Conservation (phyloP, 2,888 invertebrate genomes). For the Cartodere bifasciata region DNA sequence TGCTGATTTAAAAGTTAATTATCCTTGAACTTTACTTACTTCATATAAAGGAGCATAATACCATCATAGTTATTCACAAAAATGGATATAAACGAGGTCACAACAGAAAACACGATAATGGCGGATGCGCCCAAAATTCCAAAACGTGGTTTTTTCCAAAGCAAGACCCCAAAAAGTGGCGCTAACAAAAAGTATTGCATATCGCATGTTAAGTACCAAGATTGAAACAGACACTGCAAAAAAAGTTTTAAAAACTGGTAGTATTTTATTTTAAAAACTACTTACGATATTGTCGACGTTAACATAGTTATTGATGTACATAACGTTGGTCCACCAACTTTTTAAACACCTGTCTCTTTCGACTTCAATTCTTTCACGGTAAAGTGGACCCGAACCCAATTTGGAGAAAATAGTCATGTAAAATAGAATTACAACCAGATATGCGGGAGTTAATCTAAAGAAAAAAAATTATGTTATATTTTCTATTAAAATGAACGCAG, state of each 20-base stretch:
- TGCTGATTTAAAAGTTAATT: too few relatives aligned
- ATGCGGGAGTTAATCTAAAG: conserved; percentile 57
- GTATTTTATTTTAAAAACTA: too few relatives aligned
- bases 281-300: conserved; percentile 46
- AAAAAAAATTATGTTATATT: conserved; percentile 4
- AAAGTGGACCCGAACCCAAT: conserved; percentile 58
- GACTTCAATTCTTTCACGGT: conserved; percentile 44
- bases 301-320: conserved; percentile 59
- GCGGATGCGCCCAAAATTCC: conserved; percentile 18
- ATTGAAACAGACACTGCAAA: conserved; percentile 41
- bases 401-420: conserved; percentile 58
- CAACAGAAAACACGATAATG: conserved; percentile 19
- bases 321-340: conserved; percentile 59
- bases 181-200: conserved; percentile 24
- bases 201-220: conserved; percentile 38
- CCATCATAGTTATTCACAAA: conserved; percentile 24
- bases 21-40: too few relatives aligned
- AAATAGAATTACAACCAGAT: conserved; percentile 56
- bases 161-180: conserved; percentile 21
- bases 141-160: conserved; percentile 22
- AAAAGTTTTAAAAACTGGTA: too few relatives aligned
- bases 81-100: conserved; percentile 22
- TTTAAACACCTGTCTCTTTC: conserved; percentile 42
- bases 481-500: not conserved
- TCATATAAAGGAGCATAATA: conserved; percentile 25